Evolutionary conservation across 2,797 vertebrate species (phyloP).

Genomic region (Crenichthys baileyi): DNA sequence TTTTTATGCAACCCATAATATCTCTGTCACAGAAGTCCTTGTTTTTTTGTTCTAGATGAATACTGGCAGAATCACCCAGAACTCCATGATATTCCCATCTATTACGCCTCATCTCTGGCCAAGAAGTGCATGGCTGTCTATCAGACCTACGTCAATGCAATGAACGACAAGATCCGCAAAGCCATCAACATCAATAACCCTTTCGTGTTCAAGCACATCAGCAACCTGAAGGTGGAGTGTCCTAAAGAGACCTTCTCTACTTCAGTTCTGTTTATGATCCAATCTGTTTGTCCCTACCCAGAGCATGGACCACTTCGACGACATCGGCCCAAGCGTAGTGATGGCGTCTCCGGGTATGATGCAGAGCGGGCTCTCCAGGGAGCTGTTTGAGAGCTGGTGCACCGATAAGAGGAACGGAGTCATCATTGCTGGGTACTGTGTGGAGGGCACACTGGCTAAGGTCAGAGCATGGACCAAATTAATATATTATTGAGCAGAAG

Average conservation of each 20-base stretch:
- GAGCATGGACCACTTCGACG: conserved; percentile 99
- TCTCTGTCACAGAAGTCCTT: background rate
- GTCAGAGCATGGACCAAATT: conserved; percentile 66
- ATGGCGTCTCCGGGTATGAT: conserved; percentile 99
- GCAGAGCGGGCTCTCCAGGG: conserved; percentile 95
- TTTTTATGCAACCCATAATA: no score
- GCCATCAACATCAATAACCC: conserved; percentile 99
- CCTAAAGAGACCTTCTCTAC: no score
- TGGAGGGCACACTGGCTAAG: conserved; percentile 96
- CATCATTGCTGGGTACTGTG: conserved; percentile 96
- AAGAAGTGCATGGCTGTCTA: conserved; percentile 99
- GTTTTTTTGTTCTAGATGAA: conserved; percentile 79
- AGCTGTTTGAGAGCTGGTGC: conserved; percentile 98
- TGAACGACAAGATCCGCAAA: conserved; percentile 99
- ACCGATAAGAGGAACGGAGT: conserved; percentile 97
- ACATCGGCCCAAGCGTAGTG: conserved; percentile 96
- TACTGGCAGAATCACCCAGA: conserved; percentile 99
- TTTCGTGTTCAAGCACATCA: conserved; percentile 99
- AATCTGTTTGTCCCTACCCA: conserved; percentile 52
- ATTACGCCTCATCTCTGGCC: conserved; percentile 95
- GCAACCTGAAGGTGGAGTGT: conserved; percentile 91
- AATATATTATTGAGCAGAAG: no score
- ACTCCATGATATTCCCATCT: conserved; percentile 94
- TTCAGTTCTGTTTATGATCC: background rate
- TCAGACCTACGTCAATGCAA: conserved; percentile 96